Evolutionary conservation across 1,140 invertebrate species (phyloP), one percentile per base, ranked within the genome.

Genomic region (Sycophila sp.): DNA sequence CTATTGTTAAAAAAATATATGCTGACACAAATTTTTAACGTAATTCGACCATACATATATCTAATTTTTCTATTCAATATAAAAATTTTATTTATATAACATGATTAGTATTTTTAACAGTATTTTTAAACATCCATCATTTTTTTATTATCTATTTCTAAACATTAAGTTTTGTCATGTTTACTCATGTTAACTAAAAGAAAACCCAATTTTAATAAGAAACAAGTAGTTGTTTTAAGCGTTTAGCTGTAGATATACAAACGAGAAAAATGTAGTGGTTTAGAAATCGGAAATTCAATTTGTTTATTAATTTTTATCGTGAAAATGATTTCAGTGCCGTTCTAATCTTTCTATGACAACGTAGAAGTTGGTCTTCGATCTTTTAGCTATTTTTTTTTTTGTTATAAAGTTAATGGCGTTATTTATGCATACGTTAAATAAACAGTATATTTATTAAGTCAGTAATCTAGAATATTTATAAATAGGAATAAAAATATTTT

Each of bases 111-210:
- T 40, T 28, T 68, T 10, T 59, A 38, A 67, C 38, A 45, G 19
- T 28, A 24, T 36, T 32, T 51, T 19, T 8, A 51, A 69, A 60
- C 56, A 40, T 60, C 42, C 66, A 69, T 60, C 60, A 69, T 69
- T 69, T 69, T 66, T 69, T 69, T 60, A 60, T 69, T 51, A 22
- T 40, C 42, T 34, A 60, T 13, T 53, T 26, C 42, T 17, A 53
- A 26, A 30, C 28, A 15, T 13, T 51, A 24, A 28, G 26, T n/a
- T 1, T 28, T 51, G n/a, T n/a, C n/a, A n/a, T n/a, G n/a, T n/a
- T n/a, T n/a, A n/a, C n/a, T n/a, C n/a, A n/a, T n/a, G n/a, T n/a
- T n/a, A n/a, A n/a, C n/a, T n/a, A n/a, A n/a, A n/a, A n/a, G n/a
- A n/a, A 26, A 64, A 26, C 22, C 53, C 17, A 53, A 38, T 26